Evolutionary conservation across 2,113 vertebrate species (phyloP).

Genomic region (Heliornis fulica): DNA sequence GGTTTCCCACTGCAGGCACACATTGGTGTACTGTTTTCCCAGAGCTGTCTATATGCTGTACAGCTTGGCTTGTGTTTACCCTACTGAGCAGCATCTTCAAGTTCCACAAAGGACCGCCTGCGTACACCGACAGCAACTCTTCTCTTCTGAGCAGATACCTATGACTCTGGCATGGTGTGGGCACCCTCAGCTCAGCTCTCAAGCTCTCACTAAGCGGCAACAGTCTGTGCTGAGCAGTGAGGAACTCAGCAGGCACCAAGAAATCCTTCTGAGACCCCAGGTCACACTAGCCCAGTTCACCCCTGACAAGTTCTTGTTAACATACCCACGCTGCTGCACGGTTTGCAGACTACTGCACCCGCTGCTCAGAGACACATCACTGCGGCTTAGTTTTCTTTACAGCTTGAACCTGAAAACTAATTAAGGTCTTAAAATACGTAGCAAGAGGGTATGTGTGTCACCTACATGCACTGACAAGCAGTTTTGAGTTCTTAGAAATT

Average conservation of each 20-base stretch:
- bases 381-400: background rate
- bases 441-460: background rate
- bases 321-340: background rate
- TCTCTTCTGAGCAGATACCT: background rate
- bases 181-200: background rate
- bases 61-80: background rate
- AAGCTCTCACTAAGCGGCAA: rapidly evolving
- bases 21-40: background rate
- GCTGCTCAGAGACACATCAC: background rate
- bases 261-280: background rate
- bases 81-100: background rate
- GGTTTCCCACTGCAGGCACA: background rate
- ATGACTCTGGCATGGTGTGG: rapidly evolving
- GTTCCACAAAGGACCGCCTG: rapidly evolving
- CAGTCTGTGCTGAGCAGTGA: rapidly evolving
- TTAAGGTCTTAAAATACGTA: background rate
- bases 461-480: background rate
- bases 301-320: background rate
- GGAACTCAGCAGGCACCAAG: rapidly evolving
- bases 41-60: background rate
- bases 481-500: background rate
- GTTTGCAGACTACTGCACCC: background rate
- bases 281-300: background rate
- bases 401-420: background rate
- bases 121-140: rapidly evolving